Base-by-base conservation (phyloP, 2,888 invertebrate species). In the Idaea straminata region DNA sequence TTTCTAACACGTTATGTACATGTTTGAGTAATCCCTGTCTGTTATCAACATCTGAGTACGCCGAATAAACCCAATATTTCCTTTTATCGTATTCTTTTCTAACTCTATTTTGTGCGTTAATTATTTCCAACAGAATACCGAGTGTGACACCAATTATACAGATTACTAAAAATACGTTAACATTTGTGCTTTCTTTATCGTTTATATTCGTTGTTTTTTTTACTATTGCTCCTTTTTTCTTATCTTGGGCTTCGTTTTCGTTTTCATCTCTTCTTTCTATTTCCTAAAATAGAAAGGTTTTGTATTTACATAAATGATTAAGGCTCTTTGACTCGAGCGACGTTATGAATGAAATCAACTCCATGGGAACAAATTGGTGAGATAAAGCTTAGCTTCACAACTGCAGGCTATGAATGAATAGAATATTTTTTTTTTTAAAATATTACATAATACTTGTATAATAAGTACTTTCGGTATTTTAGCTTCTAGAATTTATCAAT, bases 1-100 rank as follows among this genome's bases (percentile, higher is more conserved):
- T 92, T 7, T 96, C 92, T 69, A 99, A 93, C 1, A 98, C 96
- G 47, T 94, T 91, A 78, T 96, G 95, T 0, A 99, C 97, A 86
- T 99, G 98, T 78, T 94, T 95, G 66, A 98, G 89, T 74, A 97
- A 94, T 0, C 96, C 96, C 60, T 94, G 94, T 66, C 83, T 83
- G 47, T 93, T 93, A 38, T 95, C 94, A 0, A 95, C 94, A n/a
- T 90, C 86, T 5, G 81, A 79, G 70, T 88, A 84, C 64, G 86
- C 92, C 0, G 95, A 93, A 75, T 94, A 95, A 1, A 95, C 93
- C 92, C 95, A 95, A 80, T 94, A 96, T 62, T 75, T 82, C 69
- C 74, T 82, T 57, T 69, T 68, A 2, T 57, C 64, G 47, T 47
- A 62, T 1, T 76, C 68, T 64, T 72, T 74, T 57, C 75, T 74